Base-by-base conservation (phyloP, 2,888 invertebrate genomes). In the Amphimallon solstitiale region DNA sequence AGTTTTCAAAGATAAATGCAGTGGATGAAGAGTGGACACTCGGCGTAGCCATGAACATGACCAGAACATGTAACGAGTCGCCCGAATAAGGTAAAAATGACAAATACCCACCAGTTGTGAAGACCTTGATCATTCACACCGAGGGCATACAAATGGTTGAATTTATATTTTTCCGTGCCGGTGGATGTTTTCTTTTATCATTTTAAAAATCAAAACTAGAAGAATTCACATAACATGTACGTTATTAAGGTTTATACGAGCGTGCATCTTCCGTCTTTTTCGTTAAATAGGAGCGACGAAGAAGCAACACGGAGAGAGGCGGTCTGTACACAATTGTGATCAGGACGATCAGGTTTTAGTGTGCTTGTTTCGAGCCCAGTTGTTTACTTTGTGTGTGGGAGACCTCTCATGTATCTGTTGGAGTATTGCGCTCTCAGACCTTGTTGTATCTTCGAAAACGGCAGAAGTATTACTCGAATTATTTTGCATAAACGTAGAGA, bases 321-420 rank as follows among this genome's bases (percentile, higher is more conserved):
- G 37, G 46, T n/a, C 15, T 46, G 63, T 43, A 34, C 43, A 51
- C 35, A 51, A 43, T 43, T 37, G 15, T 40, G 43, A 56, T 59
- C 56, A 59, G 56, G 56, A 9, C 23, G 43, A 56, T 59, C 56
- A 59, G 56, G 56, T 59, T 78, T 75, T 77, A 76, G 74, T 76
- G 73, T 68, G 73, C 72, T 76, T 75, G 74, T 77, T 78, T 73
- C 74, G 68, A 75, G 73, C 74, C 17, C 75, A 74, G 76, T 77
- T 77, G 76, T 78, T 78, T 78, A 75, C 78, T 77, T 76, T 76
- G 75, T 77, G 77, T 77, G 79, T 78, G 76, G 78, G 78, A 78
- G 78, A 77, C 73, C 62, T 45, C 45, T 45, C 45, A 71, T 72
- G 71, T 71, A 70, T 69, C 72, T 74, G 72, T 72, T 73, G 70